phyloP scores from a whole-genome alignment of 2,888 invertebrate species.

The Pyrrhosoma nymphula region DNA sequence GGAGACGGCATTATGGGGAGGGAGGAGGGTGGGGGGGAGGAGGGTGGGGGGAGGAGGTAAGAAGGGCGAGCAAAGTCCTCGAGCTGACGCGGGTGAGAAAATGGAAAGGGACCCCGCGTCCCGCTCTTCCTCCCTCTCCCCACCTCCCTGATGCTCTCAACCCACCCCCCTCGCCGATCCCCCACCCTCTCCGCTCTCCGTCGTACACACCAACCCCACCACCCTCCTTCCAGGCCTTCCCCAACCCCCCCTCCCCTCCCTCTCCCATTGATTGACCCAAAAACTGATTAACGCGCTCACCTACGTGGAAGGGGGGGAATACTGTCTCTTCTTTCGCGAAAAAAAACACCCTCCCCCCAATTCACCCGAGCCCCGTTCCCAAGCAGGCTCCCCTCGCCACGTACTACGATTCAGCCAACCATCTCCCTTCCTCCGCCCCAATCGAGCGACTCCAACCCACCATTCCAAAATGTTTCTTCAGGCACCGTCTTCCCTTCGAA shows the following conservation, averaged over 20 bases:
- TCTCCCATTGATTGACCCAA: slow-evolving; percentile 42
- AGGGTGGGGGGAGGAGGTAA: background rate
- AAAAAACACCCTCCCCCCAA: background rate
- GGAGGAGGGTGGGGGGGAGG: background rate
- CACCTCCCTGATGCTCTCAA: background rate
- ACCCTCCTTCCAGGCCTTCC: background rate
- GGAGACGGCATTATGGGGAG: background rate
- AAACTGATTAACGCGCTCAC: slow-evolving; percentile 37
- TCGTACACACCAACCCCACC: background rate
- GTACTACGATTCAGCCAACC: background rate
- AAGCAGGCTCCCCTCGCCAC: background rate
- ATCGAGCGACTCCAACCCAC: too few relatives aligned
- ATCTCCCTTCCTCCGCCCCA: background rate
- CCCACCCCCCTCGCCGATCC: background rate
- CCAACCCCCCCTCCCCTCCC: background rate
- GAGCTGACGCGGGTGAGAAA: slow-evolving; percentile 21
- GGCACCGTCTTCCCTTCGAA: too few relatives aligned
- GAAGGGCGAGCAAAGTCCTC: slow-evolving; percentile 22
- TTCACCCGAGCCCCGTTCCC: background rate
- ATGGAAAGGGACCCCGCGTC: background rate
- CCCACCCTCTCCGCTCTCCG: background rate
- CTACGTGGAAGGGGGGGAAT: background rate
- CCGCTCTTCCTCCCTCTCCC: background rate
- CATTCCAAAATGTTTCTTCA: too few relatives aligned
- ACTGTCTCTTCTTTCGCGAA: background rate